A percentile compares a stretch with the other conserved stretches of the same genome.
phyloP scores from a whole-genome alignment of 2,888 invertebrate species.

The Acanthosepion esculentum region DNA sequence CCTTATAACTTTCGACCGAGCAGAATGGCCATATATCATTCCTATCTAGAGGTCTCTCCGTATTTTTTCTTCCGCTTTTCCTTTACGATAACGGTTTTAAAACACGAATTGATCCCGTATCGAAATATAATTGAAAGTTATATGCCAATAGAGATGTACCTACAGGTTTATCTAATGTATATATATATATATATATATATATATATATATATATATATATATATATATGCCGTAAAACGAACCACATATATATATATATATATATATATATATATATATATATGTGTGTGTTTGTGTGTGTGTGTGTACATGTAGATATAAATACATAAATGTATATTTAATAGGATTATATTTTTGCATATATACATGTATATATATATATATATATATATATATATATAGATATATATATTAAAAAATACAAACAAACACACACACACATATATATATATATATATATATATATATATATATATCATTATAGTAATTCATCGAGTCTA shows the following conservation, averaged over 20 bases:
- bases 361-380: neutral
- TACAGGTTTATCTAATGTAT: neutral
- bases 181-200: neutral
- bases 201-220: neutral
- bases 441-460: constrained; percentile 13
- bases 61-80: no score
- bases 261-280: neutral
- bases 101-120: no score
- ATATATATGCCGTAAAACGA: no score
- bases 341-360: neutral
- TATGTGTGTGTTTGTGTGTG: neutral
- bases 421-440: neutral
- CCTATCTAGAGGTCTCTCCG: no score
- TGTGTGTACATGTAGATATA: neutral
- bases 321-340: neutral
- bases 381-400: neutral
- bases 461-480: neutral
- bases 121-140: neutral
- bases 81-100: no score
- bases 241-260: neutral
- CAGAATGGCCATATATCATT: no score
- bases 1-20: no score
- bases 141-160: neutral
- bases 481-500: no score
- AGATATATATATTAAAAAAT: neutral